Base-by-base conservation (phyloP, 2,888 invertebrate species). In the Melanostoma scalare region DNA sequence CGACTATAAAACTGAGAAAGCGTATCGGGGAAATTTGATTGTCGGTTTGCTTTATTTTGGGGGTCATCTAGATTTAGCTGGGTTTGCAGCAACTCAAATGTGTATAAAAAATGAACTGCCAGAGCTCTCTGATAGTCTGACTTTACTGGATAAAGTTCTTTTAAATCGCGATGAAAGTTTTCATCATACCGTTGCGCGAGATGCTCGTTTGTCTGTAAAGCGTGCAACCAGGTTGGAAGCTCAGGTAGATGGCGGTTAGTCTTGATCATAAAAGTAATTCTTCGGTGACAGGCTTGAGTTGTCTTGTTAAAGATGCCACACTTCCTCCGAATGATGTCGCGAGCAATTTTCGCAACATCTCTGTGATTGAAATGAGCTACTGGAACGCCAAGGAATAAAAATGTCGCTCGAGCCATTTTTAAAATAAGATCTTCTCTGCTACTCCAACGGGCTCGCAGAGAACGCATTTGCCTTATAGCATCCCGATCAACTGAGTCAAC, bases 351-450 rank as follows among this genome's bases (percentile, higher is more conserved):
- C 0, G 90, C 90, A 90, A 91, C 77, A 89, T 87, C 86, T 33
- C 87, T 85, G 1, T 89, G 81, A 6, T 88, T 87, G 6, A 90
- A 76, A 0, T 88, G 73, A 87, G 91, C 3, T 89, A 92, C 73
- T 87, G 93, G 85, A 92, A 91, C 88, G 6, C 87, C 87, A 3
- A 91, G 80, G 76, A 94, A 93, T 74, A 93, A 88, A 84, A 93
- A 92, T 0, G 94, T 94, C 0, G 94, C 94, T 86, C 94, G 94
- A 85, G 94, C 94, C 82, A 96, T 92, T 55, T 95, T 90, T 2
- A 96, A 88, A 69, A 95, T 90, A 53, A 93, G 93, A 89, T 96
- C 96, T 89, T 96, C 96, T 44, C 92, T 92, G 0, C 92, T 88
- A 5, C 92, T 92, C 95, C 96, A 96, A 5, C 92, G 92, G 0